phyloP scores from a whole-genome alignment of 2,888 invertebrate species.

The Sympetrum striolatum region DNA sequence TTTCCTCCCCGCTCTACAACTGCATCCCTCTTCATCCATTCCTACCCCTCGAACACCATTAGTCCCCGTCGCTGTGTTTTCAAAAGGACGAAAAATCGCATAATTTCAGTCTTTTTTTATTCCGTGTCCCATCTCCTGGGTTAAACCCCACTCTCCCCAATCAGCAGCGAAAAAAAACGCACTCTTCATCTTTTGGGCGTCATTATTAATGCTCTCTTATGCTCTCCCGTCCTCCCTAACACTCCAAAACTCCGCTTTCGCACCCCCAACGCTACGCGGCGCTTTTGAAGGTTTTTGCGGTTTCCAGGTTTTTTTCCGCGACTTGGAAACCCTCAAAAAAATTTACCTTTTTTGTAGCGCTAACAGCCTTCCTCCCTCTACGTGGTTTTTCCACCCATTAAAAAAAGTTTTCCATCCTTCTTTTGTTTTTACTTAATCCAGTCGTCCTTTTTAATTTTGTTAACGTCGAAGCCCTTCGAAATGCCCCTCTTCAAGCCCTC shows the following conservation, averaged over 20 bases:
- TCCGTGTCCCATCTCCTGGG: not conserved
- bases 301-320: not conserved
- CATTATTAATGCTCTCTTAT: constrained; percentile 36
- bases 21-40: not conserved
- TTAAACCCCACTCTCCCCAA: not conserved
- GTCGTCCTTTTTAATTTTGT: constrained; percentile 12
- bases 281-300: not conserved
- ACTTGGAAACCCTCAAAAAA: not conserved
- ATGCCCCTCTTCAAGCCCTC: not conserved
- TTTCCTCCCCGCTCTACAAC: not conserved
- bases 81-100: constrained; percentile 34
- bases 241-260: not conserved
- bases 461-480: not conserved
- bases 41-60: constrained; percentile 29
- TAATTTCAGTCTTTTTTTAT: constrained; percentile 11
- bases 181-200: not conserved
- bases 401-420: not conserved
- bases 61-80: constrained; percentile 34
- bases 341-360: not conserved
- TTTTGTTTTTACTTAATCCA: not conserved
- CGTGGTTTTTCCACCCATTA: not conserved
- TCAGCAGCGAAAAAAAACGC: not conserved
- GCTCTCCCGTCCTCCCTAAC: not conserved
- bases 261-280: not conserved
- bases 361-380: not conserved